Conservation (phyloP, 2,888 invertebrate species). For the Brenthis ino region DNA sequence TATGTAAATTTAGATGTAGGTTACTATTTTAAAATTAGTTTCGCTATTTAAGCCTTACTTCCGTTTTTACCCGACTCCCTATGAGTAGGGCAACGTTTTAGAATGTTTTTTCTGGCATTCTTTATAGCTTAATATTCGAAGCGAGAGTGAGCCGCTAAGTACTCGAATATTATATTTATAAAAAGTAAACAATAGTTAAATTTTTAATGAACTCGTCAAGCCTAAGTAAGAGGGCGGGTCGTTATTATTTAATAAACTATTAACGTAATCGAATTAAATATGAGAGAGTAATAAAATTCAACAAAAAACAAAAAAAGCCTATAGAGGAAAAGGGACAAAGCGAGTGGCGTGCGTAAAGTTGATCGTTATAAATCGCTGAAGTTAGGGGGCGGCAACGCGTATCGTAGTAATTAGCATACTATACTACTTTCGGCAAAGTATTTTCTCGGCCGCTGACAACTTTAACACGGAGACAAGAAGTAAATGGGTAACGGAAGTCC, state of each 20-base stretch:
- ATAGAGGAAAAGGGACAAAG: conserved; percentile 29
- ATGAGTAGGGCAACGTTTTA: no score
- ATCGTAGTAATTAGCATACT: conserved; percentile 36
- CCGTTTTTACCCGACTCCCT: no score
- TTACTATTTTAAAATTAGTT: not conserved
- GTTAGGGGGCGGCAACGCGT: conserved; percentile 24
- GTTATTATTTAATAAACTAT: no score
- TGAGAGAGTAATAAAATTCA: conserved; percentile 19
- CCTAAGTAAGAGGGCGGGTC: no score
- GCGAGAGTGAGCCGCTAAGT: no score
- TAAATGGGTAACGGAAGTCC: conserved; percentile 22
- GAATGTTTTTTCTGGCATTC: no score
- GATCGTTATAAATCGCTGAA: conserved; percentile 32
- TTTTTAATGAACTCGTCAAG: no score
- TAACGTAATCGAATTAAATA: not conserved
- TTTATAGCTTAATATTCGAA: no score
- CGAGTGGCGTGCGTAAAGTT: conserved; percentile 32
- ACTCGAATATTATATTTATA: not conserved
- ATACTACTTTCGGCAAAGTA: conserved; percentile 29
- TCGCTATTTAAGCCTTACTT: no score
- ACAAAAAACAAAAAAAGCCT: not conserved
- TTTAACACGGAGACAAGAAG: conserved; percentile 26
- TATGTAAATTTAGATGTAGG: not conserved
- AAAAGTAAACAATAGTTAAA: no score
- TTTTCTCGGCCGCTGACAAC: conserved; percentile 29